Percentiles rank a stretch among this genome's conserved stretches.
These are phyloP conservation scores for Centropus unirufus DNA, from an alignment of 2,113 vertebrate genomes.

Conservation along the genomic window DNA sequence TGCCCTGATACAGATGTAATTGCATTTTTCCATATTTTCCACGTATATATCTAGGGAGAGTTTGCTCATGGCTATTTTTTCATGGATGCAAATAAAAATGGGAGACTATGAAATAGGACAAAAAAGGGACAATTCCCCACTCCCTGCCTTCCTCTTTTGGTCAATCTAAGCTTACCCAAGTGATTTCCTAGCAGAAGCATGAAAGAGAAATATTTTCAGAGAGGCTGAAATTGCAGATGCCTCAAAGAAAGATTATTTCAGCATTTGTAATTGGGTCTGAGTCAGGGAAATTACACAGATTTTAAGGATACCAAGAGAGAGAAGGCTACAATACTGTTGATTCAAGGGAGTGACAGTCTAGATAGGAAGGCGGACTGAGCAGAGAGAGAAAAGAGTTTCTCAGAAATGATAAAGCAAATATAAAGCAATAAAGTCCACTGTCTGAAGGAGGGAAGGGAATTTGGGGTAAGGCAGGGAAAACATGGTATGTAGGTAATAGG, in stretches of 20 bases:
- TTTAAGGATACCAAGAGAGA: background rate
- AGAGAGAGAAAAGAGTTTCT: background rate
- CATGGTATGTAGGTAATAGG: background rate
- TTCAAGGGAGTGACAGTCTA: background rate
- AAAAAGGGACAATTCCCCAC: background rate
- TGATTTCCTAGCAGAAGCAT: background rate
- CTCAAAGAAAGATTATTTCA: background rate
- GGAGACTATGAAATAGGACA: background rate
- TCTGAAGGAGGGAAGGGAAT: constrained; percentile 3
- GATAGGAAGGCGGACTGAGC: background rate
- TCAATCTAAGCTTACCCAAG: background rate
- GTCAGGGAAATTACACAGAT: background rate
- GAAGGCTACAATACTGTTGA: background rate
- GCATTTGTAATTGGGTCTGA: background rate
- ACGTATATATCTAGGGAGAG: background rate
- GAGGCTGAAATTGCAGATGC: background rate
- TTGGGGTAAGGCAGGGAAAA: background rate
- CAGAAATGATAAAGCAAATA: background rate
- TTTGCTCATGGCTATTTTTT: background rate
- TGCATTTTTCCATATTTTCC: background rate
- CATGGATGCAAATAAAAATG: background rate
- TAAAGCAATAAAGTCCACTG: background rate
- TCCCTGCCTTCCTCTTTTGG: background rate
- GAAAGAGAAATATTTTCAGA: background rate
- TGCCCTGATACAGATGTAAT: background rate